A percentile compares a stretch with the other conserved stretches of the same genome.
Evolutionary conservation across 2,113 vertebrate species (phyloP).

Genomic region (rat (Rattus norvegicus)): GRCr8 NC_086036.1:19518501-19519000

Average conservation of each 20-base stretch:
- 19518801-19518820: neutral
- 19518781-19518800: neutral
- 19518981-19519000: neutral
- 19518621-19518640: neutral
- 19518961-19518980: neutral
- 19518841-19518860: neutral
- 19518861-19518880: neutral
- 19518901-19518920: rapidly evolving
- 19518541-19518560: neutral
- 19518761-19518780: neutral
- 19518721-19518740: neutral
- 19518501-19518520: rapidly evolving
- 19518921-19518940: neutral
- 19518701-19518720: neutral
- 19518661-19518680: neutral
- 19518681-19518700: neutral
- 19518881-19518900: no score
- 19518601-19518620: neutral
- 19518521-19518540: neutral
- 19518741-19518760: neutral
- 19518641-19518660: neutral
- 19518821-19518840: neutral
- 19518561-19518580: neutral
- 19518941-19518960: neutral
- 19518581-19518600: neutral